phyloP scores from a whole-genome alignment of 2,113 vertebrate species.

The Sinosuthora webbiana region DNA sequence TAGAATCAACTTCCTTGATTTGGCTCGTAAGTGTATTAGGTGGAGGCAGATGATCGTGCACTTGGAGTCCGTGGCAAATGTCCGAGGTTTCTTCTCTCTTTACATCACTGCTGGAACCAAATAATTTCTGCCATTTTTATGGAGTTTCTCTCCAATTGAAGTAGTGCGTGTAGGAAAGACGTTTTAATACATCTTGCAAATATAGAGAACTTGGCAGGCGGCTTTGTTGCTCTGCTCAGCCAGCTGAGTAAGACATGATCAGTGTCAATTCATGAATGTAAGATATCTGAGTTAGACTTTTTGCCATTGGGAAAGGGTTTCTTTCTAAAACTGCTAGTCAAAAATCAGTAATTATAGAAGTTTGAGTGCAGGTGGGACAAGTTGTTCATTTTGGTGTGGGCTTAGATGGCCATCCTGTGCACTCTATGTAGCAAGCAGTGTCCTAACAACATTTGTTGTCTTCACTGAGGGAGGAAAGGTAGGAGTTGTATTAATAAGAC shows the following conservation, averaged over 20 bases:
- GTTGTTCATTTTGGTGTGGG: not conserved
- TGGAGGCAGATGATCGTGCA: not conserved
- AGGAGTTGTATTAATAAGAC: not conserved
- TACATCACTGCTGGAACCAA: not conserved
- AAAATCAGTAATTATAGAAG: not conserved
- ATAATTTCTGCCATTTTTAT: not conserved
- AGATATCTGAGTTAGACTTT: not conserved
- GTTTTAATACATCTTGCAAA: not conserved
- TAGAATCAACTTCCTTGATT: not conserved
- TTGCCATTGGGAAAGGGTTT: not conserved
- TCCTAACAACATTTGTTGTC: not conserved
- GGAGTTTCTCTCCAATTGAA: not conserved
- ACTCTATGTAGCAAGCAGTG: not conserved
- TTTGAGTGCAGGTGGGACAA: not conserved
- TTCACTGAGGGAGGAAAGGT: not conserved
- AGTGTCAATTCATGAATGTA: not conserved
- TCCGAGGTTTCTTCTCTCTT: not conserved
- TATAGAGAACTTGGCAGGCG: accelerated
- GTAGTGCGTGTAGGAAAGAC: not conserved
- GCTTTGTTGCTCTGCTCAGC: not conserved
- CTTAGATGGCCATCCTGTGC: not conserved
- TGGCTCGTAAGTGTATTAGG: not conserved
- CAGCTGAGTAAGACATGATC: not conserved
- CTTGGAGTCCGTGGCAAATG: not conserved
- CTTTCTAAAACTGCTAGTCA: not conserved